phyloP scores from a whole-genome alignment of 2,797 vertebrate species.

The Betta splendens region DNA sequence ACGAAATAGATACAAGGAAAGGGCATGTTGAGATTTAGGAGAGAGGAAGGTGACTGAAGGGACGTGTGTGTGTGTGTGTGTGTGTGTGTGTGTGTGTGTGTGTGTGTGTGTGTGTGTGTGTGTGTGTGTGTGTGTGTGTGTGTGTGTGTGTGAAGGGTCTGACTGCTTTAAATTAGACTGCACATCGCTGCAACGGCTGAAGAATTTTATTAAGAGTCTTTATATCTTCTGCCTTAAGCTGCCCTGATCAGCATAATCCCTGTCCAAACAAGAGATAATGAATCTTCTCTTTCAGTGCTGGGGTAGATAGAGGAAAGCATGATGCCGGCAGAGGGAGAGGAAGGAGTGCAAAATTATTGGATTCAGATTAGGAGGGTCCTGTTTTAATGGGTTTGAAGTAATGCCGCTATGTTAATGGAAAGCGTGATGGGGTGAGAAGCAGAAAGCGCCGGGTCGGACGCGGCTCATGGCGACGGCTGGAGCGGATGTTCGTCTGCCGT shows the following conservation, averaged over 20 bases:
- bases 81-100: constrained; percentile 12
- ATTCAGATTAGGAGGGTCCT: constrained; percentile 80
- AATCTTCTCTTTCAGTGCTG: constrained; percentile 74
- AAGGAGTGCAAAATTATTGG: constrained; percentile 81
- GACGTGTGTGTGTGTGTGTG: constrained; percentile 9
- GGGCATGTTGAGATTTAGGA: constrained; percentile 30
- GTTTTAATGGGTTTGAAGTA: constrained; percentile 80
- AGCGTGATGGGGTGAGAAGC: constrained; percentile 31
- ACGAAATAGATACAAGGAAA: constrained; percentile 34
- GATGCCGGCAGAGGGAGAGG: constrained; percentile 59
- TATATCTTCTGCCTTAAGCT: constrained; percentile 78
- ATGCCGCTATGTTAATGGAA: constrained; percentile 75
- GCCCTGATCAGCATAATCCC: constrained; percentile 82
- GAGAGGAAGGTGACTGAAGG: constrained; percentile 12
- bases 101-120: constrained; percentile 7
- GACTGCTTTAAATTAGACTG: constrained; percentile 72
- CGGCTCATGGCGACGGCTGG: too few species aligned
- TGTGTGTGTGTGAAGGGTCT: constrained; percentile 22
- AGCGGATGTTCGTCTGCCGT: constrained; percentile 21
- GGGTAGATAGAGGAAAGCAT: constrained; percentile 63
- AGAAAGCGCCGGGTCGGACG: too few species aligned
- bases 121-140: constrained; percentile 3
- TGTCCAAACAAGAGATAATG: constrained; percentile 84
- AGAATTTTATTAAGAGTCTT: constrained; percentile 83
- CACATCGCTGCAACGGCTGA: constrained; percentile 71